These are phyloP conservation scores for Tetranychus truncatus DNA, from an alignment of 2,888 invertebrate species.

Conservation along the genomic window DNA sequence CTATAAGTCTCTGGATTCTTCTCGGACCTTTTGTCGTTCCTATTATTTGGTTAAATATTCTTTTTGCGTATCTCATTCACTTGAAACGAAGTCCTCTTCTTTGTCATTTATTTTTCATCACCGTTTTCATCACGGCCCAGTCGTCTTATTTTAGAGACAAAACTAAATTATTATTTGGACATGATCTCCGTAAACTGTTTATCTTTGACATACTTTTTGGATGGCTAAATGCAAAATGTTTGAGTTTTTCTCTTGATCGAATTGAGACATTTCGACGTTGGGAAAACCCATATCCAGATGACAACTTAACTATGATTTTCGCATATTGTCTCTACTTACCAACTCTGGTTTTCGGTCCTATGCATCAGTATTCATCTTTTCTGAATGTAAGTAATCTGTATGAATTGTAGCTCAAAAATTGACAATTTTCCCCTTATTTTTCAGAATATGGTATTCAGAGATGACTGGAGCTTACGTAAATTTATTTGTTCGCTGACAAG, in stretches of 20 bases:
- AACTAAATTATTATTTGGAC: neutral
- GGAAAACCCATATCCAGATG: constrained; percentile 12
- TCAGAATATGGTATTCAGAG: neutral
- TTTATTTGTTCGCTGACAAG: constrained; percentile 1
- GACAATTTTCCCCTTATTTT: neutral
- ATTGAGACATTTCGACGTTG: constrained; percentile 19
- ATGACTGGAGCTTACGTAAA: neutral
- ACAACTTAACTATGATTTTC: constrained; percentile 38
- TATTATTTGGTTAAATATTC: neutral
- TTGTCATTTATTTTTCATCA: neutral
- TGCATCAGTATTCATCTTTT: constrained; percentile 56
- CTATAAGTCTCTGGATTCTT: neutral
- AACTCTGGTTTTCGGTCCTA: constrained; percentile 62
- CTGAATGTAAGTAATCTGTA: constrained; percentile 29
- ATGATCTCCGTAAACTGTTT: constrained; percentile 22
- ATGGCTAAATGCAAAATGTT: constrained; percentile 40
- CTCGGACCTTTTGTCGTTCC: neutral
- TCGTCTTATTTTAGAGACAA: neutral
- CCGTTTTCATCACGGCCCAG: neutral
- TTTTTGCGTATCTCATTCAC: neutral
- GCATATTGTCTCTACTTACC: constrained; percentile 68
- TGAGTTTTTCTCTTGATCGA: constrained; percentile 50
- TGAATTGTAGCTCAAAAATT: neutral
- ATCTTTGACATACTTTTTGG: constrained; percentile 49
- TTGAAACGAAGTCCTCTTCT: neutral